A percentile compares a stretch with the other conserved stretches of the same genome.
These are phyloP conservation scores for Phyllotis vaccarum DNA, from an alignment of 2,797 vertebrate species.

Conservation along the genomic window DNA sequence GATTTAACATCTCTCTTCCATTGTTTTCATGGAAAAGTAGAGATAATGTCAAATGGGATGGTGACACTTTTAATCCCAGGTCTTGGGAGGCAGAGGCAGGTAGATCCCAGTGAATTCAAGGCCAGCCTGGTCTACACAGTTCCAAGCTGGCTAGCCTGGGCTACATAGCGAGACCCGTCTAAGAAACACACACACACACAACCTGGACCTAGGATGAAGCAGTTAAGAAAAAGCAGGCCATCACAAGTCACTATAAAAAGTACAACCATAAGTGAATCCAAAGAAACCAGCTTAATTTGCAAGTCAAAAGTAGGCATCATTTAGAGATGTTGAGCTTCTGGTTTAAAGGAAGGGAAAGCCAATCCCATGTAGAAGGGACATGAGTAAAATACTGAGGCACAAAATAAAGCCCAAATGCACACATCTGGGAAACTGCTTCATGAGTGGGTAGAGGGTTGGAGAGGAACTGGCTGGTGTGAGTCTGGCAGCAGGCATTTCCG, in stretches of 20 bases:
- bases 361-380: not conserved
- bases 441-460: not conserved
- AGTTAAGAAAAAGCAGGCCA: not conserved
- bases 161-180: no score
- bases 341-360: not conserved
- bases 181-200: not conserved
- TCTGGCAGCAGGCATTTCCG: not conserved
- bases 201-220: constrained; percentile 14
- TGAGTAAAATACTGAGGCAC: not conserved
- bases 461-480: not conserved
- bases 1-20: constrained; percentile 14
- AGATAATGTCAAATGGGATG: not conserved
- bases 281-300: constrained; percentile 21
- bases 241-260: constrained; percentile 27
- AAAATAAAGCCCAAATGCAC: not conserved
- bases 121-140: not conserved
- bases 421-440: not conserved
- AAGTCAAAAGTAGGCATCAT: not conserved
- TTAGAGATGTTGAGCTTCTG: constrained; percentile 22
- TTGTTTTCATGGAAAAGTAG: constrained; percentile 32
- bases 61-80: not conserved
- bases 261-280: not conserved
- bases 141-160: no score
- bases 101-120: not conserved
- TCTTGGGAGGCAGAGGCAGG: not conserved